phyloP scores from a whole-genome alignment of 2,113 vertebrate species.

The Illadopsis cleaveri region DNA sequence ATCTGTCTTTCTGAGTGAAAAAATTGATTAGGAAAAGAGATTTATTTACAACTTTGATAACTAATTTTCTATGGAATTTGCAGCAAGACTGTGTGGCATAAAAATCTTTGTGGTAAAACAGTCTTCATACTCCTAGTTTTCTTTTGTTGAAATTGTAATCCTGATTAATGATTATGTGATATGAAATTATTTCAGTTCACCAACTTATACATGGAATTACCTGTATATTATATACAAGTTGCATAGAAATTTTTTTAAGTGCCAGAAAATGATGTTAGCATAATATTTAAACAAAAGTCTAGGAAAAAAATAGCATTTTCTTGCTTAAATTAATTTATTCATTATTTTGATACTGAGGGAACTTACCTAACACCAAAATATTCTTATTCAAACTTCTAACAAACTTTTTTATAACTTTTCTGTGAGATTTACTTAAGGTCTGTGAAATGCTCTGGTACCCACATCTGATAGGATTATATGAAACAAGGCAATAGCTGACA shows the following conservation, averaged over 20 bases:
- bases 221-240: background rate
- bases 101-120: background rate
- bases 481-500: background rate
- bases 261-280: accelerated
- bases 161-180: background rate
- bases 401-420: background rate
- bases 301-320: background rate
- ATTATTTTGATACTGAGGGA: background rate
- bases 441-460: background rate
- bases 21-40: background rate
- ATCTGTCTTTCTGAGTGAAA: background rate
- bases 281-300: background rate
- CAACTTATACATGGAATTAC: background rate
- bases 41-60: background rate
- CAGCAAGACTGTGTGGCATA: background rate
- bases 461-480: background rate
- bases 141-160: background rate
- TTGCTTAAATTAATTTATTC: background rate
- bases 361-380: background rate
- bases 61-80: background rate
- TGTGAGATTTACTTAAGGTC: background rate
- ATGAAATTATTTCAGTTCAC: background rate
- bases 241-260: background rate
- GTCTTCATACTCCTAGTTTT: background rate
- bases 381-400: background rate